Base-by-base conservation (phyloP, 1,140 invertebrate genomes). In the Streblospio benedicti region DNA sequence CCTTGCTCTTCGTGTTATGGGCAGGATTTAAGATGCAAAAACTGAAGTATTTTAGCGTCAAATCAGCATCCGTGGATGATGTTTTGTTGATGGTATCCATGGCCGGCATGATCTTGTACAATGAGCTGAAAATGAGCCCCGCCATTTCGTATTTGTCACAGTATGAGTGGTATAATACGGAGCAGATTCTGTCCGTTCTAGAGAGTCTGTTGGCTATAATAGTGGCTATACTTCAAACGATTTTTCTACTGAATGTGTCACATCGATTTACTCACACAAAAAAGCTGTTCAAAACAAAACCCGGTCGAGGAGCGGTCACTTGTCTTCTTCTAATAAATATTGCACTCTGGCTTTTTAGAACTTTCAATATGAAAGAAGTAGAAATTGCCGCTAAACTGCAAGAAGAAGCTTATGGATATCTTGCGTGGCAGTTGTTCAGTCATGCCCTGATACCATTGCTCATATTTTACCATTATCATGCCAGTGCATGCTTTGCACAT, bases 271-370 rank as follows among this genome's bases (percentile, higher is more conserved):
- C 52, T 6, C 25, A 23, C 32, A 55, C n/a, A 20, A 30, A 41
- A 12, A 41, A 23, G 0, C 44, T 55, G 14, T 23, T 55, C 35
- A 9, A 28, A 6, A 20, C 25, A 23, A 61, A 57, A 18, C 59
- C 59, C 1, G 59, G 59, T 14, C 49, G 59, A 14, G 52, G 52
- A 16, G n/a, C 28, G 23, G 1, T 61, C 6, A 61, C 52, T 3
- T 61, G 55, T 43, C 53, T 61, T 3, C 30, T 61, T 6, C 28
- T 54, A 5, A 45, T 25, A n/a, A 61, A 61, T 44, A 35, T 61
- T 3, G 41, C 33, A 16, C 9, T 52, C 9, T 61, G 59, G 59
- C 44, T 61, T 31, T 56, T 61, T 20, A 35, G 41, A 3, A 54
- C 59, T 0, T n/a, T 61, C 12, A 51, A 54, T 23, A 31, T 51